Base-by-base conservation (phyloP, 2,888 invertebrate genomes). In the Cabera pusaria region DNA sequence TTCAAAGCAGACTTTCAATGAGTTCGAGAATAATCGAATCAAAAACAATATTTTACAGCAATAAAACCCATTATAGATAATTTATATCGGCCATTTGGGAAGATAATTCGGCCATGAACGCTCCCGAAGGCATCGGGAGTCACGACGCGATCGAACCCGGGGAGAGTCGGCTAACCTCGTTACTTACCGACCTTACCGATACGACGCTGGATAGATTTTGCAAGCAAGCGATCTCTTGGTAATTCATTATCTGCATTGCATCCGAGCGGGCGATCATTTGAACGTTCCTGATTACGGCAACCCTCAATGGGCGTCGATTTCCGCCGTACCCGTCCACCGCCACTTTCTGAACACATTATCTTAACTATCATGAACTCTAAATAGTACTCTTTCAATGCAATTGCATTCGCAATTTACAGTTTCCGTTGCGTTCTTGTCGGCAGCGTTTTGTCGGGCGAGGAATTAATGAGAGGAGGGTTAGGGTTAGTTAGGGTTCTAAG, bases 31-130 rank as follows among this genome's bases (percentile, higher is more conserved):
- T 40, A 40, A 20, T 61, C 59, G 58, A 70, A 69, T 64, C 59
- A 53, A 64, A 69, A 59, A 41, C 61, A 67, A 68, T 75, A 73
- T 72, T 74, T 77, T 65, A 73, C 51, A 71, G 72, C 68, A 74
- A 75, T 76, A 75, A 75, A 79, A 73, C 60, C 72, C 65, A 75
- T 79, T 78, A 71, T 50, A 65, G 58, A 77, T 80, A 77, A 83
- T 77, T 80, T 79, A 80, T 78, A 73, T 70, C 63, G 68, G 63
- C 71, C 68, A 72, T 77, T 80, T 75, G 66, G 64, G 64, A 71
- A 77, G 77, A 81, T 82, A 78, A 80, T 75, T 82, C 72, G 69
- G 59, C 68, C 71, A 65, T 74, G 77, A 79, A 67, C 69, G 73
- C 75, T 80, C 76, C 78, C 75, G 76, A 72, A 73, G 76, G 78